These are phyloP conservation scores for Dipus sagitta DNA, from an alignment of 2,797 vertebrate species.

Conservation along the genomic window DNA sequence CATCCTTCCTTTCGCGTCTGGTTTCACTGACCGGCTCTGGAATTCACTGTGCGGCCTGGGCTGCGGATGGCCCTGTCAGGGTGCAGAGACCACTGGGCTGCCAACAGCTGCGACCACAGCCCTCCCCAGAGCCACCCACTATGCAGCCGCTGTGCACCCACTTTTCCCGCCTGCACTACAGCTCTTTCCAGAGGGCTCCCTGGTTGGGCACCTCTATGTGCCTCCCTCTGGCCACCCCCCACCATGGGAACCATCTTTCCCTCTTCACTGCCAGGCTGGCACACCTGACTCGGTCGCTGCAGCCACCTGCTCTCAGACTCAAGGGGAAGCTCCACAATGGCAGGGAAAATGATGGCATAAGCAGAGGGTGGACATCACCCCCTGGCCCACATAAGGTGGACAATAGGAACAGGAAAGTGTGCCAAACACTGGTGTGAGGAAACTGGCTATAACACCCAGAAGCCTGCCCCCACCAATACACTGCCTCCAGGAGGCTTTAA, in stretches of 20 bases:
- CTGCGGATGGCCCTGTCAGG: fast-evolving
- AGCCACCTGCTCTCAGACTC: background rate
- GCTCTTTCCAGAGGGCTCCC: background rate
- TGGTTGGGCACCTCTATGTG: too few species aligned
- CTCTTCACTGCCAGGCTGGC: background rate
- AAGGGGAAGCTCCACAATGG: too few species aligned
- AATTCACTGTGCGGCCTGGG: background rate
- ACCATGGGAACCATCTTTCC: background rate
- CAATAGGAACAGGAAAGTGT: too few species aligned
- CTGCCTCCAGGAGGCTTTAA: too few species aligned
- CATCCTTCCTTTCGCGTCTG: too few species aligned
- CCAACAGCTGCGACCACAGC: background rate
- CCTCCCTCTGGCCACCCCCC: background rate
- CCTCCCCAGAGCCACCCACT: background rate
- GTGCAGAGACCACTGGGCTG: background rate
- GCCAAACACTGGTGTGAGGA: too few species aligned
- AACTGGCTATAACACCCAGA: too few species aligned
- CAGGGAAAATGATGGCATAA: too few species aligned
- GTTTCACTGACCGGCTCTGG: background rate
- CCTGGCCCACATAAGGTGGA: too few species aligned
- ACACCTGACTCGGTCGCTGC: background rate
- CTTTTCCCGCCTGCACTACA: background rate
- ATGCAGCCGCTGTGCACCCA: too few species aligned
- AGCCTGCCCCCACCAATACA: too few species aligned
- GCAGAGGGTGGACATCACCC: too few species aligned